Percentiles rank a stretch among this genome's conserved stretches.
Conservation (phyloP, 2,113 vertebrate genomes). For the Mobula birostris region DNA sequence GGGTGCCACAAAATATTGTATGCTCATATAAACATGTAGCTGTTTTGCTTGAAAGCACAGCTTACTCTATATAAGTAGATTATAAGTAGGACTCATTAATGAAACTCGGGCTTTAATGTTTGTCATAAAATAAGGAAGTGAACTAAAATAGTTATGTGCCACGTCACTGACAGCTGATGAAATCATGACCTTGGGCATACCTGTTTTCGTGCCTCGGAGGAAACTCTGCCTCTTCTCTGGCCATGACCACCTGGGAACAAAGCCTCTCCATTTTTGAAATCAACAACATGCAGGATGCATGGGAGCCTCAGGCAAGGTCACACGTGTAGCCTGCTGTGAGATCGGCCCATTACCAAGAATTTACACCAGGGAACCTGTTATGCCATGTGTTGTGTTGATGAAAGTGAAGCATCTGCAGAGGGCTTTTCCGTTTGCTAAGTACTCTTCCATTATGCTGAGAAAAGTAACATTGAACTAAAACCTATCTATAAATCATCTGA, state of each 20-base stretch:
- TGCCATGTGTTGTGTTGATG: neutral
- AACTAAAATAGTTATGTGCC: neutral
- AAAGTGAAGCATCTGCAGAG: neutral
- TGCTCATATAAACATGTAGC: neutral
- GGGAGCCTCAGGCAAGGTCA: slow-evolving; percentile 13
- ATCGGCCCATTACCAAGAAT: neutral
- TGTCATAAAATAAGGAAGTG: neutral
- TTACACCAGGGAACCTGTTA: slow-evolving; percentile 4
- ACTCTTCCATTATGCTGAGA: neutral
- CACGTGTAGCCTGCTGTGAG: neutral
- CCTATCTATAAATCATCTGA: neutral
- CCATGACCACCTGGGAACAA: slow-evolving; percentile 5
- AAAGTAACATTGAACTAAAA: neutral
- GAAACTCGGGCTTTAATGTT: neutral
- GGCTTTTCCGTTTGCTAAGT: neutral
- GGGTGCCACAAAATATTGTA: neutral
- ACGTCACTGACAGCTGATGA: neutral
- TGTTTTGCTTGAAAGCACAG: neutral
- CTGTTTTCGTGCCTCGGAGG: neutral
- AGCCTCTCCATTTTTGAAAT: slow-evolving; percentile 9
- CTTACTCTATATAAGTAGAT: neutral
- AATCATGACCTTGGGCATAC: neutral
- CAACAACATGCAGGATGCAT: neutral
- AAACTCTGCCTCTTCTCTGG: neutral
- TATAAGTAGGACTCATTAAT: neutral